Evolutionary conservation across 2,113 vertebrate genomes (phyloP).

Genomic region (Odocoileus virginianus): DNA sequence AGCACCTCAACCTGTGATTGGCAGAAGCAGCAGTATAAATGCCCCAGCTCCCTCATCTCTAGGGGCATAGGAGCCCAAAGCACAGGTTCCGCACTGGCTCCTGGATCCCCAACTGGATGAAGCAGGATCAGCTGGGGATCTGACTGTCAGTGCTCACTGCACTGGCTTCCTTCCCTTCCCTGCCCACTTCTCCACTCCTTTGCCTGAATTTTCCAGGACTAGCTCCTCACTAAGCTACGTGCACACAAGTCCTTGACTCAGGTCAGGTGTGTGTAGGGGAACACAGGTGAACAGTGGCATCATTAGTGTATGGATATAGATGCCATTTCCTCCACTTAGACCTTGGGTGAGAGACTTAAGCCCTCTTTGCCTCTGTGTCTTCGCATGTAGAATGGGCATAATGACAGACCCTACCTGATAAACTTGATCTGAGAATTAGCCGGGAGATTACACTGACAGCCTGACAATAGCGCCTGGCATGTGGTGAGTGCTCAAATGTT

Average conservation of each 20-base stretch:
- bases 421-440: neutral
- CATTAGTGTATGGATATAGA: neutral
- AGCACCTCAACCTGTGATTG: neutral
- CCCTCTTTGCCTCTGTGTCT: neutral
- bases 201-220: neutral
- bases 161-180: neutral
- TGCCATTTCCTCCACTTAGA: neutral
- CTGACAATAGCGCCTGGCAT: neutral
- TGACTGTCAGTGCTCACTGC: neutral
- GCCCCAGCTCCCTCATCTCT: too few species aligned
- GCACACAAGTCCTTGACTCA: neutral
- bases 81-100: accelerated
- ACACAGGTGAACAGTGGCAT: neutral
- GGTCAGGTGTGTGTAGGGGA: neutral
- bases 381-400: neutral
- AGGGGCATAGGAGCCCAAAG: neutral
- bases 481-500: neutral
- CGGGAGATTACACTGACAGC: neutral
- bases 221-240: neutral
- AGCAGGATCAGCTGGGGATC: neutral
- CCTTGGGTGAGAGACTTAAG: neutral
- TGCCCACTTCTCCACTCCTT: neutral
- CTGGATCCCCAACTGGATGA: neutral
- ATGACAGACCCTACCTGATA: neutral
- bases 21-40: neutral